phyloP scores from a whole-genome alignment of 2,888 invertebrate species.

The Amphiduros pacificus region DNA sequence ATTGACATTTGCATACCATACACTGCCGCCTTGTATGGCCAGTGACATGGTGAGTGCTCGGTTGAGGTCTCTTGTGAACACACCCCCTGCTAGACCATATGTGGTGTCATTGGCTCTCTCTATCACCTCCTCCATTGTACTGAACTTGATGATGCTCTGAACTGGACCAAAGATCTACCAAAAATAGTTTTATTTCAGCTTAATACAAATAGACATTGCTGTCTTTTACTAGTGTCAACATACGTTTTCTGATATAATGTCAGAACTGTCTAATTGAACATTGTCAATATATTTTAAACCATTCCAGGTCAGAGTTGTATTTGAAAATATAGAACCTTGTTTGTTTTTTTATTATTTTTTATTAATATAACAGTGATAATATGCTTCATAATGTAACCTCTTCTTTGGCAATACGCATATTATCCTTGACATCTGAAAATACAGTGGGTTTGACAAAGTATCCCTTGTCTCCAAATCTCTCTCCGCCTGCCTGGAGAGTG shows the following conservation, averaged over 20 bases:
- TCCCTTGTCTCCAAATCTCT: constrained; percentile 54
- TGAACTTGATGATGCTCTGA: constrained; percentile 61
- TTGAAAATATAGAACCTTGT: too few relatives aligned
- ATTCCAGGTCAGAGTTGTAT: too few relatives aligned
- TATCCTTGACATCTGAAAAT: constrained; percentile 61
- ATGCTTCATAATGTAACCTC: constrained; percentile 47
- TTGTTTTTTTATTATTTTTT: too few relatives aligned
- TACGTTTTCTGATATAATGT: too few relatives aligned
- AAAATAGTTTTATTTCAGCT: too few relatives aligned
- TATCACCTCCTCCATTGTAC: constrained; percentile 66
- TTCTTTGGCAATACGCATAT: constrained; percentile 62
- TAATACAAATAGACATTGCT: too few relatives aligned
- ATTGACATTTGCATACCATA: constrained; percentile 2
- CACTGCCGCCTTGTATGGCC: constrained; percentile 8
- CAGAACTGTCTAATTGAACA: too few relatives aligned
- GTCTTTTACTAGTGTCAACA: too few relatives aligned
- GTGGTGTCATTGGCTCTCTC: constrained; percentile 83
- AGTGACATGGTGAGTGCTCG: constrained; percentile 65
- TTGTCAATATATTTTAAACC: too few relatives aligned
- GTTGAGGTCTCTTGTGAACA: constrained; percentile 89
- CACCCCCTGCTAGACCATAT: constrained; percentile 91
- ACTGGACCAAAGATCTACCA: constrained; percentile 60
- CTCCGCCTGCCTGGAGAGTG: constrained; percentile 75
- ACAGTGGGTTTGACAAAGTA: constrained; percentile 62
- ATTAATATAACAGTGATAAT: too few relatives aligned